Base-by-base conservation (phyloP, 1,140 invertebrate species). In the Drosophila subpulchrella region DNA sequence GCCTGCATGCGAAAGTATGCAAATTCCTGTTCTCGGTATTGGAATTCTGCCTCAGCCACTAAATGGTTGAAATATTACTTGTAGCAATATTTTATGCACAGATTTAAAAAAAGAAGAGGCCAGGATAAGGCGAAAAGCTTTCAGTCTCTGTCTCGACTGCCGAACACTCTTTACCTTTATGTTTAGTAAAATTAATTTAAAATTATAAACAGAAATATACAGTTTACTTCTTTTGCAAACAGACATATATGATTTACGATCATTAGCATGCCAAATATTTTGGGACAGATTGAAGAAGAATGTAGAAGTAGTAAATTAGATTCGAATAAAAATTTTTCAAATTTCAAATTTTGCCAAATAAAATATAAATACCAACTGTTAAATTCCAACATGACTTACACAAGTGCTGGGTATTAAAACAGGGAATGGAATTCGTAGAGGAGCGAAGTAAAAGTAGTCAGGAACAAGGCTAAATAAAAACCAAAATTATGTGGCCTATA, bases 11-110 rank as follows among this genome's bases (percentile, higher is more conserved):
- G n/a, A 71, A 58, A 54, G 75, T 72, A 78, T 78, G 75, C 65
- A 78, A 78, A 78, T 78, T 50, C 65, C 53, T 36, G 44, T 17
- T 65, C 38, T 53, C 38, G 63, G 38, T 77, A 61, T 77, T 62
- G 75, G 65, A 46, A 46, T 42, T 36, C 66, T 72, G 68, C 68
- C 41, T 41, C 34, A 58, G 39, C 62, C 63, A 61, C 56, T 59
- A 77, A 77, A 77, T 70, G 74, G 63, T 70, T 78, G 74, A 78
- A 78, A 78, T 78, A 78, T 78, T 78, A 77, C 74, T 61, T 78
- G 74, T 77, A 78, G 74, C 75, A 54, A 71, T 78, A 71, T 77
- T 71, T 78, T 78, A 78, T 78, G 75, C 74, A 55, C 65, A 77
- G 75, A 78, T 78, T 78, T 71, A 53, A 38, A 58, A 38, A 38